Percentiles rank a stretch among this genome's conserved stretches.
Conservation (phyloP, 2,888 invertebrate species). For the Galeopsomyia nigrocyanea region DNA sequence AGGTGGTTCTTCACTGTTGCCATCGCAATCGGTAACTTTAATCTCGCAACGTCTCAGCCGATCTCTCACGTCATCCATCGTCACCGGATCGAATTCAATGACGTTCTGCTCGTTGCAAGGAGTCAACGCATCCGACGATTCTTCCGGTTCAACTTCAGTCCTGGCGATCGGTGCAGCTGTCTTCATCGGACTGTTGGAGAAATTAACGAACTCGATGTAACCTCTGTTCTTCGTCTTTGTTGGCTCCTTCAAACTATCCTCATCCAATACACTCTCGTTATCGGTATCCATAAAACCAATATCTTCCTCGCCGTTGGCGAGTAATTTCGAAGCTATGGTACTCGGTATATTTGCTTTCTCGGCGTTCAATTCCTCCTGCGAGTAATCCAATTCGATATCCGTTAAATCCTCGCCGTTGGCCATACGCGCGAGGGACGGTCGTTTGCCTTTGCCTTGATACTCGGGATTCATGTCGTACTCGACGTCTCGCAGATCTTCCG, state of each 20-base stretch:
- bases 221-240: constrained; percentile 75
- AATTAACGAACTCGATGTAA: constrained; percentile 77
- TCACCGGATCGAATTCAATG: constrained; percentile 64
- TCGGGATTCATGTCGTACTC: constrained; percentile 75
- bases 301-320: constrained; percentile 78
- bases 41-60: constrained; percentile 52
- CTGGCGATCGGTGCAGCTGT: constrained; percentile 61
- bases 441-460: constrained; percentile 59
- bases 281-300: constrained; percentile 91
- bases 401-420: constrained; percentile 67
- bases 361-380: constrained; percentile 56
- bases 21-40: constrained; percentile 40
- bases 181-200: constrained; percentile 50
- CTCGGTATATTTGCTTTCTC: constrained; percentile 46
- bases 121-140: constrained; percentile 58
- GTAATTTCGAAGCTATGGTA: constrained; percentile 62
- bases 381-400: constrained; percentile 65
- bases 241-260: constrained; percentile 74
- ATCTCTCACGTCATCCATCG: constrained; percentile 63
- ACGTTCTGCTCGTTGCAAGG: constrained; percentile 56
- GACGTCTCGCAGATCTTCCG: constrained; percentile 81
- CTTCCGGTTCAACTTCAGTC: constrained; percentile 61
- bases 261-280: constrained; percentile 80
- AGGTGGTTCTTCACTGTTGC: constrained; percentile 64
- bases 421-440: constrained; percentile 47